Conservation (phyloP, 2,888 invertebrate genomes). For the Petrolisthes manimaculis region DNA sequence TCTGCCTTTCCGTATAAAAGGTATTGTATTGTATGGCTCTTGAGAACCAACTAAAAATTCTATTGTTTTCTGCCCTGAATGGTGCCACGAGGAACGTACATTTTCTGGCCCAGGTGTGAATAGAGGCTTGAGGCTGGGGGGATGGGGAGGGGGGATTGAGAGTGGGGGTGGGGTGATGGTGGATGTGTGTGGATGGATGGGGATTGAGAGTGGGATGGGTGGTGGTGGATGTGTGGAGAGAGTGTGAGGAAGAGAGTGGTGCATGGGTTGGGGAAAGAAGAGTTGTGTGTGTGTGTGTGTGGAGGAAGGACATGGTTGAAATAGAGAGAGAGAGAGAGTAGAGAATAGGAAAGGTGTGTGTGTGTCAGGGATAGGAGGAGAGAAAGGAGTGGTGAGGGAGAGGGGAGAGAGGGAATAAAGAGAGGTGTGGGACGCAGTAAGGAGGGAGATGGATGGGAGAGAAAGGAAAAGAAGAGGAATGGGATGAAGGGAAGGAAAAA, state of each 20-base stretch:
- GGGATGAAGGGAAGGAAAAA: too few species aligned
- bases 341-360: neutral
- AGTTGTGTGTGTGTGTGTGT: neutral
- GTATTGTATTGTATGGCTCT: conserved; percentile 30
- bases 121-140: conserved; percentile 4
- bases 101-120: conserved; percentile 31
- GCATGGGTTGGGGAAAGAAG: too few species aligned
- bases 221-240: neutral
- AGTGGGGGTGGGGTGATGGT: neutral
- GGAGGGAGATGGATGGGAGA: too few species aligned
- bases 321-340: neutral
- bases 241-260: too few species aligned
- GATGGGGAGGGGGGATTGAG: conserved; percentile 9
- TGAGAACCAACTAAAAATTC: conserved; percentile 34
- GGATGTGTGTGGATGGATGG: neutral
- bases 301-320: neutral
- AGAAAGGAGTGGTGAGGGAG: too few species aligned
- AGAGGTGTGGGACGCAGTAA: too few species aligned
- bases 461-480: too few species aligned
- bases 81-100: conserved; percentile 24
- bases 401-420: too few species aligned
- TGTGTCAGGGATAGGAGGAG: neutral
- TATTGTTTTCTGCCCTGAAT: conserved; percentile 30
- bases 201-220: neutral
- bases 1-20: conserved; percentile 32